These are phyloP conservation scores for Meghimatium bilineatum DNA, from an alignment of 2,888 invertebrate genomes.

Conservation along the genomic window DNA sequence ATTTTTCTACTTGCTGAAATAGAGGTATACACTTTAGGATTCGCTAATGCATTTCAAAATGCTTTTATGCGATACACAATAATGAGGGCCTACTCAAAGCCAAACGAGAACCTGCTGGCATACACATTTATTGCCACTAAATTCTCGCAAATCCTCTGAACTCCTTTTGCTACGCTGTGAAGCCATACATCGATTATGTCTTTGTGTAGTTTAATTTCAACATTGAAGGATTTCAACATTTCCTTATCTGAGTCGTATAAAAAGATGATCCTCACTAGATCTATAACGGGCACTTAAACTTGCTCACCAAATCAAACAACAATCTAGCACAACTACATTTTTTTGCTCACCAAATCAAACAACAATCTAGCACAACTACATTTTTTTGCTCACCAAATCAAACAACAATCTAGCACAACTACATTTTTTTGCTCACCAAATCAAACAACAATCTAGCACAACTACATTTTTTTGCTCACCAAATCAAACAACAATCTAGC, in stretches of 20 bases:
- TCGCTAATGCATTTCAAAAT: not conserved
- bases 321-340: no score
- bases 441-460: no score
- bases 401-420: no score
- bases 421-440: no score
- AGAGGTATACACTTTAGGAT: not conserved
- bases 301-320: not conserved
- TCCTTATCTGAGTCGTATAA: not conserved
- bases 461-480: no score
- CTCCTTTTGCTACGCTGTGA: not conserved
- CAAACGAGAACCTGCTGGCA: not conserved
- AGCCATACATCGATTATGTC: not conserved
- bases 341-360: no score
- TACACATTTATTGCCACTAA: not conserved
- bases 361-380: no score
- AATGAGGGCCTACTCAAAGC: not conserved
- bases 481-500: no score
- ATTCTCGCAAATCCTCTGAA: not conserved
- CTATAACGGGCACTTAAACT: not conserved
- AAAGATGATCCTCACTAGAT: not conserved
- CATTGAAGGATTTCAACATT: not conserved
- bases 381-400: no score
- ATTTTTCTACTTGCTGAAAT: not conserved
- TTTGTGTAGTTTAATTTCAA: not conserved
- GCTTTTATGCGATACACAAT: not conserved